A percentile compares a stretch with the other conserved stretches of the same genome.
Conservation (phyloP, 1,140 invertebrate species). For the Hermatobates lingyangjiaoensis region DNA sequence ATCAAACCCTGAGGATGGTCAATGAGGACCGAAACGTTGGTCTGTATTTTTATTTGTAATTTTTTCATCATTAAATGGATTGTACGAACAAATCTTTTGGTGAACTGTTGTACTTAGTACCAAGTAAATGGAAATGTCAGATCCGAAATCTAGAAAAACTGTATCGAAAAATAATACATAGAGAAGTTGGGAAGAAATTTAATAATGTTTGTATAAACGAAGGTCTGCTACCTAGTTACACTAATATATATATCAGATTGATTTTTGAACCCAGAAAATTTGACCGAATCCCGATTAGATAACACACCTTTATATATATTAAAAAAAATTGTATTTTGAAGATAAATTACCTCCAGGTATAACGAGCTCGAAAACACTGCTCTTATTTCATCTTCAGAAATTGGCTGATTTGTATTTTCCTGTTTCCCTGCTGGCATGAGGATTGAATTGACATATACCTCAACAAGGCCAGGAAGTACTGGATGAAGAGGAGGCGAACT, state of each 20-base stretch:
- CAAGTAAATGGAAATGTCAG: too few relatives aligned
- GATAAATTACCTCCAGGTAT: constrained; percentile 16
- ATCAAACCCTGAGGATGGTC: too few relatives aligned
- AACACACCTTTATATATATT: constrained; percentile 4
- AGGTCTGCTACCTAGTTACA: too few relatives aligned
- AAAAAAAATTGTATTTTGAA: neutral
- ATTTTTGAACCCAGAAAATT: neutral
- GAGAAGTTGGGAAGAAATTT: too few relatives aligned
- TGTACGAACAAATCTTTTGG: neutral
- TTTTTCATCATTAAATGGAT: too few relatives aligned
- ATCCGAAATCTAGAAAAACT: too few relatives aligned
- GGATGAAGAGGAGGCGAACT: constrained; percentile 77
- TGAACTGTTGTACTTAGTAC: too few relatives aligned
- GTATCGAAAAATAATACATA: too few relatives aligned
- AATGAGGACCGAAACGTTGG: too few relatives aligned
- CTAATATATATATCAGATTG: neutral
- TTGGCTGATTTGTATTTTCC: constrained; percentile 68
- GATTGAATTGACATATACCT: constrained; percentile 89
- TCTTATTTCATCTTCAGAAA: constrained; percentile 76
- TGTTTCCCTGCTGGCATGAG: constrained; percentile 53
- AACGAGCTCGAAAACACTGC: constrained; percentile 63
- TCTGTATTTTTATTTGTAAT: too few relatives aligned
- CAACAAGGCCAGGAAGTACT: constrained; percentile 77
- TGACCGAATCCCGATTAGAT: too few relatives aligned
- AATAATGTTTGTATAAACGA: too few relatives aligned